These are phyloP conservation scores for Pammene fasciana DNA, from an alignment of 2,888 invertebrate species.

Conservation along the genomic window DNA sequence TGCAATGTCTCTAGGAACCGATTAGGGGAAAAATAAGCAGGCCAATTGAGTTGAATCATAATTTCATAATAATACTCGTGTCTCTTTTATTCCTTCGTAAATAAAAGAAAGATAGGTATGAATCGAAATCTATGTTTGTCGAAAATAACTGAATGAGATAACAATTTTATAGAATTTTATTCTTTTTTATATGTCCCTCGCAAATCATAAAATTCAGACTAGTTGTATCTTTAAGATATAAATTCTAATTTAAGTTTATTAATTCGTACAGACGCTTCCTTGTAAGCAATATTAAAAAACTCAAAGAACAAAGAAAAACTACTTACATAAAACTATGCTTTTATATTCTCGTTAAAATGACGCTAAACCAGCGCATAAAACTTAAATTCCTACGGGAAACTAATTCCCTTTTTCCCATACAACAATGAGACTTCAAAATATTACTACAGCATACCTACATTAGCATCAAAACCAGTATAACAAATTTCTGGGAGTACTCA, in stretches of 20 bases:
- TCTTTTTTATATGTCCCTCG: too few species aligned
- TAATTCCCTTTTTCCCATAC: conserved; percentile 77
- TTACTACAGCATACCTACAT: background rate
- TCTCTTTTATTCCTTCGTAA: too few species aligned
- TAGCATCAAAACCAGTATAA: background rate
- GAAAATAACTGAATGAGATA: background rate
- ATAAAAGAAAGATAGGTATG: too few species aligned
- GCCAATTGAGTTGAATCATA: too few species aligned
- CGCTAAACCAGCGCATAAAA: conserved; percentile 39
- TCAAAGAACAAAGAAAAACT: conserved; percentile 13
- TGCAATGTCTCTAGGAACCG: background rate
- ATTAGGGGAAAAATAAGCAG: background rate
- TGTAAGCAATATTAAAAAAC: too few species aligned
- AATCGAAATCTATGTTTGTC: too few species aligned
- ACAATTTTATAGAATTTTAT: too few species aligned
- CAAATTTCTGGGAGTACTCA: background rate
- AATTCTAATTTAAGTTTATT: too few species aligned
- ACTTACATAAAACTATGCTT: conserved; percentile 7
- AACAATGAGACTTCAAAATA: conserved; percentile 51
- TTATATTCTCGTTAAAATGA: background rate
- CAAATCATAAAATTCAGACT: too few species aligned
- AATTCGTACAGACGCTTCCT: background rate
- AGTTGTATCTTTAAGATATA: too few species aligned
- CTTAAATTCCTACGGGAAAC: conserved; percentile 70
- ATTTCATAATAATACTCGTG: too few species aligned